Evolutionary conservation across 2,888 invertebrate genomes (phyloP).

Genomic region (Andrena bucephala): DNA sequence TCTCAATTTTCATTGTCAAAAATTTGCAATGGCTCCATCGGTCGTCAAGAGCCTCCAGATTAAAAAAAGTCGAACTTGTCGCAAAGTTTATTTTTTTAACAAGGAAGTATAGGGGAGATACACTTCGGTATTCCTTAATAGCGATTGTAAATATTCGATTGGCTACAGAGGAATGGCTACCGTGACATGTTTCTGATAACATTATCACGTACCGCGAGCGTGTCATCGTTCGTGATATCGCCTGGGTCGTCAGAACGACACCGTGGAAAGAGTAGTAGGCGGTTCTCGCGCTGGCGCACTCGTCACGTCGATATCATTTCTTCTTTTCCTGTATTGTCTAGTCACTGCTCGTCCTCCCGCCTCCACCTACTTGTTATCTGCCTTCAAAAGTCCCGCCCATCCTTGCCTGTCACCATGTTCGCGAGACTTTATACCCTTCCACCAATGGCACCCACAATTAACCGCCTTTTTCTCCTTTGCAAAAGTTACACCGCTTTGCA

Average conservation of each 20-base stretch:
- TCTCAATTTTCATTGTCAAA: conserved; percentile 15
- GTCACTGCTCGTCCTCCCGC: conserved; percentile 76
- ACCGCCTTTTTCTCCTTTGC: not conserved
- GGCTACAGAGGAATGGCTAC: conserved; percentile 12
- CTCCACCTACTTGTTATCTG: conserved; percentile 57
- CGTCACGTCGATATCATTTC: conserved; percentile 66
- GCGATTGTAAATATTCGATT: conserved; percentile 14
- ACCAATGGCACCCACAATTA: not conserved
- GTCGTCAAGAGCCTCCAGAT: no score
- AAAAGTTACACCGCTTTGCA: not conserved
- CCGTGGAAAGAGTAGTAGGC: conserved; percentile 70
- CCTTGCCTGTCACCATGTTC: conserved; percentile 41
- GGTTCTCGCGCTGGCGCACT: conserved; percentile 78
- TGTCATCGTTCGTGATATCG: conserved; percentile 51
- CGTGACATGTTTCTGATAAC: conserved; percentile 46
- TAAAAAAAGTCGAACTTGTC: no score
- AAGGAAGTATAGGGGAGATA: no score
- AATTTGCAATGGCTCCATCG: conserved; percentile 16
- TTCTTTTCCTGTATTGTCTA: conserved; percentile 76
- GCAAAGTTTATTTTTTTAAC: not conserved
- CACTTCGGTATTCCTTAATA: not conserved
- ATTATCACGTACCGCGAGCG: conserved; percentile 35
- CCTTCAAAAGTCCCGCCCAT: conserved; percentile 74
- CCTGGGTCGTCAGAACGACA: conserved; percentile 46
- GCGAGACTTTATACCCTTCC: not conserved